Conservation (phyloP, 2,797 vertebrate genomes). For the Phalloptychus januarius region DNA sequence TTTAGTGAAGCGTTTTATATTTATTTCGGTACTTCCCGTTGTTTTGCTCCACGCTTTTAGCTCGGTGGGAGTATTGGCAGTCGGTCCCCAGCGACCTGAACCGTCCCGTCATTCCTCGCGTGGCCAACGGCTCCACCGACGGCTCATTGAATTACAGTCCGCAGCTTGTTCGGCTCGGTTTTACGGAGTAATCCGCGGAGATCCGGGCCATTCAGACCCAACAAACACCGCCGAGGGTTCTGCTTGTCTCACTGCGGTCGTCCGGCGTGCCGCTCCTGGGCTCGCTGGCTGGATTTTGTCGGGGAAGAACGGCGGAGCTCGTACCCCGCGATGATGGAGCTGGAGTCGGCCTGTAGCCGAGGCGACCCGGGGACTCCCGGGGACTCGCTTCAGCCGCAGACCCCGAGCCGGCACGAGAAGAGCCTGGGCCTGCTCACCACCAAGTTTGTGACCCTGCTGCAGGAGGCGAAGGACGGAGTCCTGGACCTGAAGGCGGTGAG, state of each 20-base stretch:
- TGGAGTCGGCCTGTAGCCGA: slow-evolving; percentile 78
- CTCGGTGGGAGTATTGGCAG: neutral
- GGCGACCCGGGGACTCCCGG: slow-evolving; percentile 83
- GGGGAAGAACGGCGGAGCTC: slow-evolving; percentile 61
- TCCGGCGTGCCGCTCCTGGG: slow-evolving; percentile 46
- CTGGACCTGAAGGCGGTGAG: slow-evolving; percentile 94
- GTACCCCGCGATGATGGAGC: slow-evolving; percentile 79
- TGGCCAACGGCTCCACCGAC: slow-evolving; percentile 82
- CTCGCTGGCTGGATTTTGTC: slow-evolving; percentile 62
- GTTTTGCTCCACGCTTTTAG: slow-evolving; percentile 9
- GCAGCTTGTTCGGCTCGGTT: slow-evolving; percentile 37
- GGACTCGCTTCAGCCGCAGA: slow-evolving; percentile 86
- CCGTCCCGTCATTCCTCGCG: slow-evolving; percentile 86
- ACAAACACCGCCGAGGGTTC: slow-evolving; percentile 9
- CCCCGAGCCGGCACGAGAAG: slow-evolving; percentile 96
- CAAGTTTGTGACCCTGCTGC: slow-evolving; percentile 95
- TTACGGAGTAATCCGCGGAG: slow-evolving; percentile 13
- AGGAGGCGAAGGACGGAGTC: slow-evolving; percentile 97
- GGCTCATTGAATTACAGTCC: slow-evolving; percentile 70
- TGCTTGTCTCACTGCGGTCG: slow-evolving; percentile 38
- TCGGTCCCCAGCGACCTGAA: slow-evolving; percentile 59
- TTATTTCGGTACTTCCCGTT: neutral
- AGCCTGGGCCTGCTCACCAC: slow-evolving; percentile 95
- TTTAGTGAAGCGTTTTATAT: neutral
- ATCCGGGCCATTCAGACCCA: slow-evolving; percentile 22